Evolutionary conservation across 1,140 invertebrate species (phyloP), one percentile per base, ranked within the genome.

Genomic region (Aphelinus atriplicis): DNA sequence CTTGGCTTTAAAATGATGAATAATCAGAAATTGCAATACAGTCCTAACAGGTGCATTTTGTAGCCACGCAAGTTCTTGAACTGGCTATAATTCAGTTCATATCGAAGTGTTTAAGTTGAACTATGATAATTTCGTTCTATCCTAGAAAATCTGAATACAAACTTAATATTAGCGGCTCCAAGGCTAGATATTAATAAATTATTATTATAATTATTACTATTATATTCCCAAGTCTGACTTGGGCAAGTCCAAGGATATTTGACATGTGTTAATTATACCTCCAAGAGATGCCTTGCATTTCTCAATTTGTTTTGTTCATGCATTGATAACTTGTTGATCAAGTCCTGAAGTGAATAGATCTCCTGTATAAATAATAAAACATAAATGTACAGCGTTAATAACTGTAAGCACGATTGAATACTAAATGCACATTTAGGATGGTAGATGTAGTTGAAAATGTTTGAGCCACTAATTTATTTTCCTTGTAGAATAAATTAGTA

Each of bases 331-430:
- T 76, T 76, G 69, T 72, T 76, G 69, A 76, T 71, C 69, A 68
- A 76, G 69, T 76, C 57, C 53, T 67, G 1, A 63, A 71, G 51
- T 56, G 26, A 67, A 67, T 76, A 71, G 63, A 76, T 71, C 64
- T 71, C 68, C 48, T 76, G 69, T 76, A 76, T 67, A 76, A 71
- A 76, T 53, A 51, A 64, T 71, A 72, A 75, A 71, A 66, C 26
- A 3, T 71, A 69, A 58, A 68, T 78, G 77, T 78, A 72, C 77
- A 78, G 73, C 66, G 73, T 75, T 78, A 10, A 78, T 72, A 67
- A 76, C 26, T 71, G 57, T 71, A 71, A 76, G 53, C 71, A 73
- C 71, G 63, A 60, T 73, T 58, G 43, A 66, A 65, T 57, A 65
- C 58, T 71, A 63, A 65, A 58, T 50, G 56, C 71, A 60, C 63